Percentiles rank a stretch among this genome's conserved stretches.
These are phyloP conservation scores for Acropternis orthonyx DNA, from an alignment of 2,797 vertebrate species.

Conservation along the genomic window DNA sequence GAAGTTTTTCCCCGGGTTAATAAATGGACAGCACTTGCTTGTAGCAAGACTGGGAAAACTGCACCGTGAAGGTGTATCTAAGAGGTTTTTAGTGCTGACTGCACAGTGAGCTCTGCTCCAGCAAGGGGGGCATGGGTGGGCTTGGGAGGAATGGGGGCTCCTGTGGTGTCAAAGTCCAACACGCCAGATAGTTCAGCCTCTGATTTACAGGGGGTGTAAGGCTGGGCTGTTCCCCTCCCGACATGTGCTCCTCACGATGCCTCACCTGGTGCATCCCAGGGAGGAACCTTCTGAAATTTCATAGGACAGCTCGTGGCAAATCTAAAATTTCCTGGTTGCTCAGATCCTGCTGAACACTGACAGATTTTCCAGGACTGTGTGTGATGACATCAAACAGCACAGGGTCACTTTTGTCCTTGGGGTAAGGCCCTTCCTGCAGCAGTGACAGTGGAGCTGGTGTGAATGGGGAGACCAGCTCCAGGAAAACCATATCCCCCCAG, in stretches of 20 bases:
- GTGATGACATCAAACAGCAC: not conserved
- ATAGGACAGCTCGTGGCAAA: not conserved
- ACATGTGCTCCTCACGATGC: rapidly evolving
- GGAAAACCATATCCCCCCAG: not conserved
- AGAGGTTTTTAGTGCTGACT: not conserved
- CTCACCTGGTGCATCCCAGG: not conserved
- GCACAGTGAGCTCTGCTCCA: rapidly evolving
- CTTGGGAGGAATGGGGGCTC: not conserved
- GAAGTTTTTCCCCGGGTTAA: not conserved
- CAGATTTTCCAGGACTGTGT: not conserved
- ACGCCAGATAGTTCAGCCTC: not conserved
- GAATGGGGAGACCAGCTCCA: not conserved
- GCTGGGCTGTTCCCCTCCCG: not conserved
- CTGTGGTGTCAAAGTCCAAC: rapidly evolving
- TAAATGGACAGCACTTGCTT: not conserved
- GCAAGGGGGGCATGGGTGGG: rapidly evolving
- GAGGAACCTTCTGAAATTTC: not conserved
- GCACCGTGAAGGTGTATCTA: not conserved
- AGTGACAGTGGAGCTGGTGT: rapidly evolving
- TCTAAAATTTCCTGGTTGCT: not conserved
- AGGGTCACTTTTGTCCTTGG: not conserved
- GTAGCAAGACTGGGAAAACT: not conserved
- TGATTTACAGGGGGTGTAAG: rapidly evolving
- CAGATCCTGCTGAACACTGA: not conserved
- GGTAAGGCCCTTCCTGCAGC: not conserved